A percentile compares a stretch with the other conserved stretches of the same genome.
These are phyloP conservation scores for Gnathonemus echidnorhynchus DNA, from an alignment of 2,113 vertebrate genomes.

Conservation along the genomic window DNA sequence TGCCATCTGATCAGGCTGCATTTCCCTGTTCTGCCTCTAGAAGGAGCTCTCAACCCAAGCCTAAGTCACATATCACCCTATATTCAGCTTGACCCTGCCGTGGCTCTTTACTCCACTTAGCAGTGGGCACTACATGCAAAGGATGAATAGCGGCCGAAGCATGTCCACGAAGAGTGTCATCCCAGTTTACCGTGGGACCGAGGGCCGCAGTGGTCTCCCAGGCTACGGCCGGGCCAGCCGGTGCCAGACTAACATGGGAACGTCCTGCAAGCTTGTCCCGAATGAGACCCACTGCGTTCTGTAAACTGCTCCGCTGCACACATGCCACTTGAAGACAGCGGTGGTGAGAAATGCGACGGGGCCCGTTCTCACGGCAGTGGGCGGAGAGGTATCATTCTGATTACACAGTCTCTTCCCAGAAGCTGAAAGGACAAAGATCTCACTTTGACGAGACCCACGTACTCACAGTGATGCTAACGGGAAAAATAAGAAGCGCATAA, in stretches of 20 bases:
- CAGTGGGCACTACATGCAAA: not conserved
- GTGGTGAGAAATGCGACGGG: not conserved
- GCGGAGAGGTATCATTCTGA: not conserved
- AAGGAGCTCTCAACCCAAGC: not conserved
- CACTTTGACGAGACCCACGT: not conserved
- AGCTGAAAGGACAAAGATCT: not conserved
- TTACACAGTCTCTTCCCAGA: not conserved
- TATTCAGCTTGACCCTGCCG: not conserved
- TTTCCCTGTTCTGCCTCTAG: not conserved
- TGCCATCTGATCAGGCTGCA: not conserved
- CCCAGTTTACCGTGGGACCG: not conserved
- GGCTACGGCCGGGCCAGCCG: not conserved
- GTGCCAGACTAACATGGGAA: slow-evolving; percentile 3
- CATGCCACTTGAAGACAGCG: not conserved
- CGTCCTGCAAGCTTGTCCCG: not conserved
- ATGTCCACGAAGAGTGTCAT: not conserved
- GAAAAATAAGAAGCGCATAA: not conserved
- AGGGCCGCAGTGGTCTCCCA: not conserved
- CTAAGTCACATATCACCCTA: not conserved
- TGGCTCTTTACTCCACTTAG: not conserved
- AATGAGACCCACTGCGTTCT: not conserved
- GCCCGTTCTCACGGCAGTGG: not conserved
- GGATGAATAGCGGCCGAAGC: not conserved
- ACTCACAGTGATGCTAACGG: not conserved
- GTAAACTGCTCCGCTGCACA: not conserved